Percentiles rank a stretch among this genome's conserved stretches.
These are phyloP conservation scores for Zosterops borbonicus DNA, from an alignment of 2,113 vertebrate genomes.

Conservation along the genomic window DNA sequence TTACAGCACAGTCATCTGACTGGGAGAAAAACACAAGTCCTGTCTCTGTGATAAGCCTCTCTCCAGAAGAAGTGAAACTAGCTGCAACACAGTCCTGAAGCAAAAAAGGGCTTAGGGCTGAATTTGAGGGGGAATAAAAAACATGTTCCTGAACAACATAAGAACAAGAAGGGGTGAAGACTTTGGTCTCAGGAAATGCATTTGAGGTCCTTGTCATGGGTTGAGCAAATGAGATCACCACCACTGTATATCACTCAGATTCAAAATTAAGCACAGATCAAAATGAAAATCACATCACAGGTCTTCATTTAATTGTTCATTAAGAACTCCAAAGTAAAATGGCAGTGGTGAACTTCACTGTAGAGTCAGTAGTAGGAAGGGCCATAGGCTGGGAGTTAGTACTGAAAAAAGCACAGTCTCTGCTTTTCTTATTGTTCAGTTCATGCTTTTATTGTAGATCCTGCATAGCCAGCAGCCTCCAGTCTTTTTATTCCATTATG, in stretches of 20 bases:
- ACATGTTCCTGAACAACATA: not conserved
- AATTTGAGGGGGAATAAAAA: not conserved
- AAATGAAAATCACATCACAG: not conserved
- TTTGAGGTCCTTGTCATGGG: accelerated
- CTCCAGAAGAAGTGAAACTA: not conserved
- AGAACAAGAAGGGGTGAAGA: accelerated
- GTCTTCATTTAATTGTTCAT: not conserved
- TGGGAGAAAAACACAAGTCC: not conserved
- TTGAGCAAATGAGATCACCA: not conserved
- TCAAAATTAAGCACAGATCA: not conserved
- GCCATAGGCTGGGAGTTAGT: not conserved
- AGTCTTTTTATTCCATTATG: not conserved
- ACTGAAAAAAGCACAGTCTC: not conserved
- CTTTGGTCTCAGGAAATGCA: not conserved
- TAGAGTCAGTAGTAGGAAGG: not conserved
- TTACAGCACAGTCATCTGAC: not conserved
- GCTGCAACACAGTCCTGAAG: not conserved
- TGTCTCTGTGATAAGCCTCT: not conserved
- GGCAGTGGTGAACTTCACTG: not conserved
- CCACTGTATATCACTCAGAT: not conserved
- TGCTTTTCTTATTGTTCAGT: not conserved
- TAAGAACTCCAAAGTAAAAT: not conserved
- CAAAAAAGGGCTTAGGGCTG: not conserved
- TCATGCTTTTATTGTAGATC: not conserved
- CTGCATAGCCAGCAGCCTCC: not conserved